phyloP scores from a whole-genome alignment of 1,140 invertebrate genomes.

The Augochlora pura region DNA sequence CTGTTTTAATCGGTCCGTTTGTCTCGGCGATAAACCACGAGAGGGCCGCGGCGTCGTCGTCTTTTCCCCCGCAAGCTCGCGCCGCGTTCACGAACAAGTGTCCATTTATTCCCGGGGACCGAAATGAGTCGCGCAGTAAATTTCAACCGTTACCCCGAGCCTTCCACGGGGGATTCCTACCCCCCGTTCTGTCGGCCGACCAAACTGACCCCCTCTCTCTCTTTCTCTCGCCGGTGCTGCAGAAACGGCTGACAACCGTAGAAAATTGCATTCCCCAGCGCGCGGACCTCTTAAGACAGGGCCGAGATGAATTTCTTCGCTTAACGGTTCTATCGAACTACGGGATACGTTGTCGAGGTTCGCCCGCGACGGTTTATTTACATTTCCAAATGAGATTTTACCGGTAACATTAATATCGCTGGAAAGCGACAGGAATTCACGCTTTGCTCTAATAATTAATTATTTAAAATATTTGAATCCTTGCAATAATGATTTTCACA shows the following conservation, averaged over 20 bases:
- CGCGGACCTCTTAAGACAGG: constrained; percentile 21
- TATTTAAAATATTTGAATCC: no score
- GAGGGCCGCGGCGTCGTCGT: no score
- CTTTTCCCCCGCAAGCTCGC: constrained; percentile 41
- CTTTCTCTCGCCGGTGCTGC: no score
- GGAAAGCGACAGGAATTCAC: no score
- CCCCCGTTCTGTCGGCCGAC: not conserved
- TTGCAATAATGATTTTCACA: no score
- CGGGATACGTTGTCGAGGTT: no score
- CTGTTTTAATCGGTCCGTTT: constrained; percentile 59
- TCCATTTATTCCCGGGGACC: constrained; percentile 55
- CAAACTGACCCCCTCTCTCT: not conserved
- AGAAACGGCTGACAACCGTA: constrained; percentile 22
- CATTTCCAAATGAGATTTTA: no score
- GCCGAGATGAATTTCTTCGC: not conserved
- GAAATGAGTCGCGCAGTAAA: constrained; percentile 53
- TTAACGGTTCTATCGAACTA: no score
- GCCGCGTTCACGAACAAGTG: constrained; percentile 47
- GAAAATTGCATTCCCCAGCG: constrained; percentile 52
- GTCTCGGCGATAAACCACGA: constrained; percentile 53
- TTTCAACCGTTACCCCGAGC: constrained; percentile 32
- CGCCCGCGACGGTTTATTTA: no score
- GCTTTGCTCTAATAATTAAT: no score
- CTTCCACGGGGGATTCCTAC: not conserved
- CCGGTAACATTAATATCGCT: no score